Percentiles rank a stretch among this genome's conserved stretches.
Conservation (phyloP, 2,888 invertebrate species). For the Acanthosepion pharaonis region DNA sequence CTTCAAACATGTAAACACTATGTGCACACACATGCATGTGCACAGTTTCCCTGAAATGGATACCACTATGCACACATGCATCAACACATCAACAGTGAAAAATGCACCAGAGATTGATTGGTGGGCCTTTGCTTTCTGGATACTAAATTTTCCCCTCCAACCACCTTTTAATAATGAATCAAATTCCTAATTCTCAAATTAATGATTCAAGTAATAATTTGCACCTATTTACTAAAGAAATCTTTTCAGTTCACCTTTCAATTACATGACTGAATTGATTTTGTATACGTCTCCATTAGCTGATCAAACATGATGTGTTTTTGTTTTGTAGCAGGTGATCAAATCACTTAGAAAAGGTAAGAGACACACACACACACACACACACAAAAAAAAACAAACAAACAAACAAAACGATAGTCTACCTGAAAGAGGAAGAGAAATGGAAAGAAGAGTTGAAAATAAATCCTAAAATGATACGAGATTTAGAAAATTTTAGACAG, state of each 20-base stretch:
- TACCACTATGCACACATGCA: conserved; percentile 18
- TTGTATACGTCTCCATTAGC: background rate
- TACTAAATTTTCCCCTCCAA: background rate
- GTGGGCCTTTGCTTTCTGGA: background rate
- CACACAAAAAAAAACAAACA: too few species aligned
- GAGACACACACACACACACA: background rate
- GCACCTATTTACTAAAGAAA: conserved; percentile 6
- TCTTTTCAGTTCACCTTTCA: too few species aligned
- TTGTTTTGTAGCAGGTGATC: background rate
- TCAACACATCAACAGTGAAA: conserved; percentile 8
- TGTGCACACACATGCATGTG: conserved; percentile 17
- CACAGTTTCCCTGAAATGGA: conserved; percentile 33
- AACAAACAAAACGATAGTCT: background rate
- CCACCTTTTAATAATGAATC: background rate
- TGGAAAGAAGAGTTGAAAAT: background rate
- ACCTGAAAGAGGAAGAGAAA: background rate
- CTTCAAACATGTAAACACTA: conserved; percentile 11
- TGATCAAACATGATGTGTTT: background rate
- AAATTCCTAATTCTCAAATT: background rate
- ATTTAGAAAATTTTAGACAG: background rate
- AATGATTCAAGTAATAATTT: background rate
- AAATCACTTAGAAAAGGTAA: background rate
- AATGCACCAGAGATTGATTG: background rate
- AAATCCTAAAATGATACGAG: background rate
- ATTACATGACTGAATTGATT: background rate